These are phyloP conservation scores for Teleogryllus occipitalis DNA, from an alignment of 1,140 invertebrate species.

Conservation along the genomic window DNA sequence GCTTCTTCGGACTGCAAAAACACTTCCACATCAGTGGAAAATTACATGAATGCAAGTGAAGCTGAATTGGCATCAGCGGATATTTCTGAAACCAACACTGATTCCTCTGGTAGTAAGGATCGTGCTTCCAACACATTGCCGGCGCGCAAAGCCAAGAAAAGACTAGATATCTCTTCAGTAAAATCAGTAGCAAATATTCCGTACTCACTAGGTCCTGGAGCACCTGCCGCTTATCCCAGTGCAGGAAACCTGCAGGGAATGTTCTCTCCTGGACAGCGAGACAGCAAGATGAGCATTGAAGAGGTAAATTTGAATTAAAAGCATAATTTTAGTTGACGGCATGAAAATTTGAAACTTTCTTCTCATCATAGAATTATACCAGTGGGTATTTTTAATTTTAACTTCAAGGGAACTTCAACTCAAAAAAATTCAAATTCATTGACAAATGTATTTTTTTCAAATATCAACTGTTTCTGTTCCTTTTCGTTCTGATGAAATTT, in stretches of 20 bases:
- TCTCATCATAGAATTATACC: too few relatives aligned
- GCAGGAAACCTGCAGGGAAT: not conserved
- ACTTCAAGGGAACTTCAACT: too few relatives aligned
- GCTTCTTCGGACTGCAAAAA: not conserved
- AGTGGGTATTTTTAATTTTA: too few relatives aligned
- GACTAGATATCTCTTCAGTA: slow-evolving; percentile 38
- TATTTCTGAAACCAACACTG: slow-evolving; percentile 29
- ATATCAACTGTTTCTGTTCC: too few relatives aligned
- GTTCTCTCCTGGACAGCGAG: not conserved
- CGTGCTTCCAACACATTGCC: slow-evolving; percentile 42
- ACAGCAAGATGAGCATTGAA: not conserved
- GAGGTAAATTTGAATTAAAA: not conserved
- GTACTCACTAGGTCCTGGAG: not conserved
- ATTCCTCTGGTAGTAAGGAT: slow-evolving; percentile 36
- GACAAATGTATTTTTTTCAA: too few relatives aligned
- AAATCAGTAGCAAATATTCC: slow-evolving; percentile 29
- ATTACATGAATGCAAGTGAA: slow-evolving; percentile 37
- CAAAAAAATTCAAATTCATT: too few relatives aligned
- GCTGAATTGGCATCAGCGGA: slow-evolving; percentile 30
- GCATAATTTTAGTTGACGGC: too few relatives aligned
- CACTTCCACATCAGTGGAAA: slow-evolving; percentile 25
- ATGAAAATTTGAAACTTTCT: too few relatives aligned
- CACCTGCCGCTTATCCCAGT: not conserved
- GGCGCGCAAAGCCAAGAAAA: slow-evolving; percentile 43
- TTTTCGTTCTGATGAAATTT: too few relatives aligned